A percentile compares a stretch with the other conserved stretches of the same genome.
Conservation (phyloP, 2,888 invertebrate species). For the Xylota segnis region DNA sequence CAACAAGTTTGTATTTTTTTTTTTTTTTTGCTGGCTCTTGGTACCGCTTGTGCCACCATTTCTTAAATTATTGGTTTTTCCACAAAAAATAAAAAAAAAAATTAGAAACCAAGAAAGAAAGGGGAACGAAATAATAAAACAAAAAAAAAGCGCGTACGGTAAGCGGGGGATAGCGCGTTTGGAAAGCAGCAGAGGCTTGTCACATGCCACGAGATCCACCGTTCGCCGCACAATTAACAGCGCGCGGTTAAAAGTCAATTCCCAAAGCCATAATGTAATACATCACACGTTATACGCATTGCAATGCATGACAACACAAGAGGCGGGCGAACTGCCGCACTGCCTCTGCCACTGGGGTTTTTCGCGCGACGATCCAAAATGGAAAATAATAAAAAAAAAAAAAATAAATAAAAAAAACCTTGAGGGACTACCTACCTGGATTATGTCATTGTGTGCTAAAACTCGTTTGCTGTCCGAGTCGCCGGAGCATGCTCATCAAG, state of each 20-base stretch:
- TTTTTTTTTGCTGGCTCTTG: slow-evolving; percentile 26
- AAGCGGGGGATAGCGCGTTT: not conserved
- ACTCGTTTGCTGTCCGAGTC: slow-evolving; percentile 51
- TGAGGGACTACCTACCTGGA: slow-evolving; percentile 74
- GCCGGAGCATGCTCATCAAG: slow-evolving; percentile 43
- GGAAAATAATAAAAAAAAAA: slow-evolving; percentile 42
- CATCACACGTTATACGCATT: slow-evolving; percentile 46
- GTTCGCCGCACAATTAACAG: slow-evolving; percentile 29
- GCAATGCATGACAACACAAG: slow-evolving; percentile 45
- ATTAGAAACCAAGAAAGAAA: slow-evolving; percentile 50
- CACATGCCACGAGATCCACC: slow-evolving; percentile 6
- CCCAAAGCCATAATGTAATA: slow-evolving; percentile 45
- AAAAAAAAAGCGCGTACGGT: slow-evolving; percentile 8
- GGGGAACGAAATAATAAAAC: slow-evolving; percentile 15
- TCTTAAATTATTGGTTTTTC: slow-evolving; percentile 69
- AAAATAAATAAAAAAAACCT: slow-evolving; percentile 58
- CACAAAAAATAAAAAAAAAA: slow-evolving; percentile 45
- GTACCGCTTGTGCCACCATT: slow-evolving; percentile 57
- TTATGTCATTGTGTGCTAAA: slow-evolving; percentile 67
- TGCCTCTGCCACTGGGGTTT: slow-evolving; percentile 69
- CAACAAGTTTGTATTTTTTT: slow-evolving; percentile 57
- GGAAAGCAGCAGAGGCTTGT: slow-evolving; percentile 36
- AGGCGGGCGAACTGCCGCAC: slow-evolving; percentile 17
- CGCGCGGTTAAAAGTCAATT: slow-evolving; percentile 42
- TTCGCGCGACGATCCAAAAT: slow-evolving; percentile 55